Evolutionary conservation across 2,888 invertebrate species (phyloP).

Genomic region (Melanotus villosus): DNA sequence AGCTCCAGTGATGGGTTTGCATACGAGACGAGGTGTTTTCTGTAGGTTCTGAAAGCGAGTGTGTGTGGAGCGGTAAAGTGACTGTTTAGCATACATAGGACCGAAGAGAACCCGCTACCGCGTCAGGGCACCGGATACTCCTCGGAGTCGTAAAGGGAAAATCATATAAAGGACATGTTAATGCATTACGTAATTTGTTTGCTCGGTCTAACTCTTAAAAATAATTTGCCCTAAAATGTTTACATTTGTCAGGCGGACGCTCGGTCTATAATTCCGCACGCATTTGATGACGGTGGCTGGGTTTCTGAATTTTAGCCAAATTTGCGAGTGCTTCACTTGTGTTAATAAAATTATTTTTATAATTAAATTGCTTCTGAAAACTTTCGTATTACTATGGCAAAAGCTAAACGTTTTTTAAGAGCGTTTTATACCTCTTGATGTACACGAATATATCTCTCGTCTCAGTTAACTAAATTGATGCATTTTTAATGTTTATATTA

Average conservation of each 20-base stretch:
- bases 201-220: slow-evolving; percentile 19
- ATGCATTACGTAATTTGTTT: slow-evolving; percentile 29
- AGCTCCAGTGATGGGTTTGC: slow-evolving; percentile 37
- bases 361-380: no score
- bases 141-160: slow-evolving; percentile 29
- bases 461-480: no score
- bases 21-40: slow-evolving; percentile 38
- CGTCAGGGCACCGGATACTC: slow-evolving; percentile 28
- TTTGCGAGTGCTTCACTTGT: neutral
- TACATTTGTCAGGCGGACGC: slow-evolving; percentile 17
- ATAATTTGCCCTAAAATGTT: slow-evolving; percentile 21
- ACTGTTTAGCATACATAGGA: slow-evolving; percentile 41
- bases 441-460: no score
- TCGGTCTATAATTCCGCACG: neutral
- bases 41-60: slow-evolving; percentile 34
- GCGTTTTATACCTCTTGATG: no score
- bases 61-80: slow-evolving; percentile 38
- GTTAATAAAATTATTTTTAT: no score
- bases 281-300: slow-evolving; percentile 1
- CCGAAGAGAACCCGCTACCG: slow-evolving; percentile 23
- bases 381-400: no score
- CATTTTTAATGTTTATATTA: no score
- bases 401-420: no score
- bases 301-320: neutral
- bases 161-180: slow-evolving; percentile 32